A percentile compares a stretch with the other conserved stretches of the same genome.
Conservation (phyloP, 2,797 vertebrate genomes). For the Propithecus deckenii region DNA sequence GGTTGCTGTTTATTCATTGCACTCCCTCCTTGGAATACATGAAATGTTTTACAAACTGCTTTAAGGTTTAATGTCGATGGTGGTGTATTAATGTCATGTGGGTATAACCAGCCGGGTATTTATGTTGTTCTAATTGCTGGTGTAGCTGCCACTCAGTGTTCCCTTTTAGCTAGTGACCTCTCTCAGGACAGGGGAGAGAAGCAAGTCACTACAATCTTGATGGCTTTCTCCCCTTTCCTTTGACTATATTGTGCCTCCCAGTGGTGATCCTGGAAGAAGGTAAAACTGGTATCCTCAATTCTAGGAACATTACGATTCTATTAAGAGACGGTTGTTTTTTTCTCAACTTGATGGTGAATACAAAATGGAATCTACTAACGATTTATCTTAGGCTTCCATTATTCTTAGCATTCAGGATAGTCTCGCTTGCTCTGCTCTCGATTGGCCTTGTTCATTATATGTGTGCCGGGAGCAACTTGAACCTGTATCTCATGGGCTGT, state of each 20-base stretch:
- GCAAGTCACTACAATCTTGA: background rate
- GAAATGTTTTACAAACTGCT: conserved; percentile 32
- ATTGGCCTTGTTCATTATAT: background rate
- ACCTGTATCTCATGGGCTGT: background rate
- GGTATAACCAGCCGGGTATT: background rate
- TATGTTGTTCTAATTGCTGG: background rate
- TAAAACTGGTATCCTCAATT: background rate
- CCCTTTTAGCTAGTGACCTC: accelerated
- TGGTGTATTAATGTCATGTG: background rate
- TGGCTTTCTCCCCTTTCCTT: background rate
- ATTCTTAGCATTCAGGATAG: background rate
- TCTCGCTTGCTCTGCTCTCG: background rate
- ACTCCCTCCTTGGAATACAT: background rate
- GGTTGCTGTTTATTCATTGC: background rate
- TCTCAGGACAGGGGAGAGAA: background rate
- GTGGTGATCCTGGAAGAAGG: background rate
- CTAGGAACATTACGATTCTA: background rate
- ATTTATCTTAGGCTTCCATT: background rate
- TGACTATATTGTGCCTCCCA: background rate
- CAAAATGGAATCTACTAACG: background rate
- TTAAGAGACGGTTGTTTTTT: background rate
- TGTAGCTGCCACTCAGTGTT: background rate
- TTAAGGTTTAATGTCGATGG: conserved; percentile 34
- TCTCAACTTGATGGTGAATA: background rate
- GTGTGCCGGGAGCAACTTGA: background rate